These are phyloP conservation scores for Paraescarpia echinospica DNA, from an alignment of 1,140 invertebrate genomes.

Conservation along the genomic window DNA sequence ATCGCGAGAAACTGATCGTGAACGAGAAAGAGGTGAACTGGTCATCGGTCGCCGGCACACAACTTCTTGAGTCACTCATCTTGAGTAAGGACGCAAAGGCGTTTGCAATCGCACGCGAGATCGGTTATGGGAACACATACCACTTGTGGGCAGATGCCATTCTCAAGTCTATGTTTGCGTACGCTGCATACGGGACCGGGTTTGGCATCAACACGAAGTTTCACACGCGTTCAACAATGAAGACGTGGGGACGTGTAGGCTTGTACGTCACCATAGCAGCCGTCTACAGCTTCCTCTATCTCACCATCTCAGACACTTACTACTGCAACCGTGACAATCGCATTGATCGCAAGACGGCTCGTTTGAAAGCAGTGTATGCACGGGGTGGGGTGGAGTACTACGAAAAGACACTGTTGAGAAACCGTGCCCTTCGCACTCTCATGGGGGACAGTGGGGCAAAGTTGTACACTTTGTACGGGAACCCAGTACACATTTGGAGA, in stretches of 20 bases:
- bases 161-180: constrained; percentile 46
- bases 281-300: constrained; percentile 58
- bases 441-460: constrained; percentile 67
- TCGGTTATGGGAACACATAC: constrained; percentile 64
- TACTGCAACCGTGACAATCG: constrained; percentile 65
- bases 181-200: neutral
- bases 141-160: constrained; percentile 63
- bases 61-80: constrained; percentile 68
- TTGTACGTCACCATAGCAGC: constrained; percentile 40
- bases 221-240: neutral
- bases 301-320: constrained; percentile 67
- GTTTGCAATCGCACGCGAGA: constrained; percentile 75
- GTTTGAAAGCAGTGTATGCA: constrained; percentile 66
- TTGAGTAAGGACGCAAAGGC: constrained; percentile 74
- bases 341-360: constrained; percentile 66
- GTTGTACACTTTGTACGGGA: constrained; percentile 68
- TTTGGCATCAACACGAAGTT: neutral
- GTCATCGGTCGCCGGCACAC: constrained; percentile 64
- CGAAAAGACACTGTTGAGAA: constrained; percentile 70
- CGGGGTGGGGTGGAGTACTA: constrained; percentile 76
- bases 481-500: constrained; percentile 48
- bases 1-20: constrained; percentile 52
- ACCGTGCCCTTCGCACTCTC: constrained; percentile 70
- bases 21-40: constrained; percentile 61
- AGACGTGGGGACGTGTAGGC: neutral